Percentiles rank a stretch among this genome's conserved stretches.
Evolutionary conservation across 2,113 vertebrate species (phyloP).

Genomic region (Sinocyclocheilus maitianheensis): DNA sequence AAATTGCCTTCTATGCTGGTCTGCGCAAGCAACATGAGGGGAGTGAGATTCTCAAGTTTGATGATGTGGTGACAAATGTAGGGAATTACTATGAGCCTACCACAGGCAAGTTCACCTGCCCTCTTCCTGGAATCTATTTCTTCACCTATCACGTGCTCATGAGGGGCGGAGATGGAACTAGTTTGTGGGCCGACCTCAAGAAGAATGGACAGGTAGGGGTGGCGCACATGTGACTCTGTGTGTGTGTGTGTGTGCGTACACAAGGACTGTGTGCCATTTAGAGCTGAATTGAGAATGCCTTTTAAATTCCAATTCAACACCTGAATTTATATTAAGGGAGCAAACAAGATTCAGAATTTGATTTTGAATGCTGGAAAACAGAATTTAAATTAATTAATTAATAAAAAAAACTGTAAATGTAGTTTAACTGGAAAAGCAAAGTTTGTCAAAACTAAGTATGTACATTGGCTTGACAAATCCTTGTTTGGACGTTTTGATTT

Average conservation of each 20-base stretch:
- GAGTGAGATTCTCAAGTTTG: conserved; percentile 90
- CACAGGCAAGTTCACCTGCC: conserved; percentile 96
- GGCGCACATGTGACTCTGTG: background rate
- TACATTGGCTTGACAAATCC: background rate
- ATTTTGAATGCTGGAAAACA: background rate
- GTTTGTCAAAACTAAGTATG: background rate
- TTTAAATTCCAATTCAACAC: background rate
- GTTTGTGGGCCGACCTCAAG: conserved; percentile 96
- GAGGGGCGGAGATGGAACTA: conserved; percentile 92
- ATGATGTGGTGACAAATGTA: conserved; percentile 96
- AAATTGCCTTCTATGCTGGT: conserved; percentile 95
- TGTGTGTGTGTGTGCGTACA: background rate
- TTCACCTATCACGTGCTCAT: conserved; percentile 98
- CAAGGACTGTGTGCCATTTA: background rate
- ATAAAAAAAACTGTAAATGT: too few species aligned
- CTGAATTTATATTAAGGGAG: background rate
- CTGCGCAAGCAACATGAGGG: conserved; percentile 92
- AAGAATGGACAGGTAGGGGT: conserved; percentile 90
- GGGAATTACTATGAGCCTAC: conserved; percentile 96
- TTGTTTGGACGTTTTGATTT: background rate
- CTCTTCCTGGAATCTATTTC: conserved; percentile 93
- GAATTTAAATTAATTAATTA: background rate
- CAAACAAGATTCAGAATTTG: background rate
- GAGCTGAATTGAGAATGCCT: background rate
- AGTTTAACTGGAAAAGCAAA: background rate